Percentiles rank a stretch among this genome's conserved stretches.
These are phyloP conservation scores for Tachyglossus aculeatus DNA, from an alignment of 2,797 vertebrate species.

Conservation along the genomic window DNA sequence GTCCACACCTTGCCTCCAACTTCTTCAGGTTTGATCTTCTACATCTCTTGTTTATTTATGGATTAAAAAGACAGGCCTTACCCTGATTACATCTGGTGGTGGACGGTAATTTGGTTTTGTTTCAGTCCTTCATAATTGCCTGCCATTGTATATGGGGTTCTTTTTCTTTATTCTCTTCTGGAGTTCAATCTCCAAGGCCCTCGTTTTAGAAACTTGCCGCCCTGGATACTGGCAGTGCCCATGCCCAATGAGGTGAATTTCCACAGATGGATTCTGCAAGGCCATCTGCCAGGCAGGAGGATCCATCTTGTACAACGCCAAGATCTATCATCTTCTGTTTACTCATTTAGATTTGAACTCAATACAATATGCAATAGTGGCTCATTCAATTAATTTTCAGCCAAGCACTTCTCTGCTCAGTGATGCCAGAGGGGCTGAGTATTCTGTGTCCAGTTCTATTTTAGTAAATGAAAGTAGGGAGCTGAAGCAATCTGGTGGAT, in stretches of 20 bases:
- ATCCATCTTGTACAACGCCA: not conserved
- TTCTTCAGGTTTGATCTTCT: constrained; percentile 19
- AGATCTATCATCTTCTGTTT: not conserved
- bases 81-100: not conserved
- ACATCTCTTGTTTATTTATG: constrained; percentile 8
- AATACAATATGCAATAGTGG: not conserved
- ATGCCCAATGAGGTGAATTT: not conserved
- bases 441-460: not conserved
- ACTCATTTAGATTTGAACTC: not conserved
- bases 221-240: not conserved
- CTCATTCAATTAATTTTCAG: not conserved
- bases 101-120: not conserved
- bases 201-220: not conserved
- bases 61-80: constrained; percentile 7
- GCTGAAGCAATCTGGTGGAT: not conserved
- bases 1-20: not conserved
- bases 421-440: not conserved
- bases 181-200: not conserved
- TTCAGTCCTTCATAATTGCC: constrained; percentile 18
- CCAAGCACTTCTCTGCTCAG: not conserved
- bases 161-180: not conserved
- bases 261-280: constrained; percentile 8
- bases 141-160: not conserved
- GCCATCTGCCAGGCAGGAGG: not conserved
- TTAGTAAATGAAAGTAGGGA: not conserved